Evolutionary conservation across 2,113 vertebrate genomes (phyloP).

Genomic region (Tragulus kanchil): DNA sequence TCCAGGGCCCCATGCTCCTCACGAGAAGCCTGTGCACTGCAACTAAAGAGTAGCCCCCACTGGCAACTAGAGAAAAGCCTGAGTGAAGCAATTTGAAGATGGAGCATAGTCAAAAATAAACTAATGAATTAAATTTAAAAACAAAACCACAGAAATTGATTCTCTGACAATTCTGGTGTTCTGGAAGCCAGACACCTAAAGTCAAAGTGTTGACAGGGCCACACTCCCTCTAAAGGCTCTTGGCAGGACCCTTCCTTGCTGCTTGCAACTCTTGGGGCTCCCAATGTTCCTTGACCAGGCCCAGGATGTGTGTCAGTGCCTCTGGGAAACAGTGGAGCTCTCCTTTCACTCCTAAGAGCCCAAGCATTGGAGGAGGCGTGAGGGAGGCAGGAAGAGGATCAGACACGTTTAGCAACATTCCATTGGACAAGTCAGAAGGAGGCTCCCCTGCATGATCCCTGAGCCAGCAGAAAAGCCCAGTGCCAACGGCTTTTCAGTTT

Average conservation of each 20-base stretch:
- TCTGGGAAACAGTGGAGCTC: background rate
- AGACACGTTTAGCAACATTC: background rate
- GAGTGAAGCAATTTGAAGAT: too few species aligned
- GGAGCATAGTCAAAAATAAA: too few species aligned
- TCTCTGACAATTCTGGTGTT: background rate
- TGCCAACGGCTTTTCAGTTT: background rate
- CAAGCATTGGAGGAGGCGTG: background rate
- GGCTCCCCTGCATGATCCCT: background rate
- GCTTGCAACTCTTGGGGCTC: background rate
- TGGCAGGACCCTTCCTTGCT: background rate
- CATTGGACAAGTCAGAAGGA: background rate
- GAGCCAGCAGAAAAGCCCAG: background rate
- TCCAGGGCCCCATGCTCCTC: too few species aligned
- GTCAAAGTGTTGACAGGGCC: background rate
- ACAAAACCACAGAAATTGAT: background rate
- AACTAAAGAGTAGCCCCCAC: too few species aligned
- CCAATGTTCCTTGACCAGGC: background rate
- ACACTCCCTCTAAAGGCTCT: background rate
- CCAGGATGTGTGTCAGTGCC: background rate
- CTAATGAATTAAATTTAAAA: too few species aligned
- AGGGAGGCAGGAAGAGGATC: background rate
- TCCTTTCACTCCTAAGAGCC: background rate
- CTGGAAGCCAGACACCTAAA: background rate
- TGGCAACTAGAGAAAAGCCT: too few species aligned
- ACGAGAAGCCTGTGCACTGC: too few species aligned